Base-by-base conservation (phyloP, 1,140 invertebrate genomes). In the Protaetia brevitarsis region DNA sequence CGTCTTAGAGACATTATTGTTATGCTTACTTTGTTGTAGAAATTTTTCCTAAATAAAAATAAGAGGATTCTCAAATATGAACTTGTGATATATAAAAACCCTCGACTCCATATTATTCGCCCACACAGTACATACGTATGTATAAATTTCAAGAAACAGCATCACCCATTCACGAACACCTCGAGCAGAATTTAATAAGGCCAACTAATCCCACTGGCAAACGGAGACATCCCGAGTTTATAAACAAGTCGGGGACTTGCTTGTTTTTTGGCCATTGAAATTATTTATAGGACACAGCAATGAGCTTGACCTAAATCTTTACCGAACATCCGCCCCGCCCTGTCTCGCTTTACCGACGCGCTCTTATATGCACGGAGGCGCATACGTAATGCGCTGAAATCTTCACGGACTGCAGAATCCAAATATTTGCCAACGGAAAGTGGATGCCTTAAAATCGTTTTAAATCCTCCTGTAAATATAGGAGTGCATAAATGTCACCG, bases 261-360 rank as follows among this genome's bases (percentile, higher is more conserved):
- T 51, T 51, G 41, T 51, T 51, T 51, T n/a, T 51, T 51, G 41
- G 26, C 26, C 41, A 23, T 51, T 51, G 41, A 51, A 23, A 51
- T 51, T 51, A 51, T 51, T 51, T 51, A 51, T 51, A 51, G 41
- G 41, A 51, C n/a, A n/a, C 41, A 51, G 41, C 41, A 19, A 51
- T 51, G 41, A 51, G 16, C 41, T 51, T 51, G 41, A 51, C 41
- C 41, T 11, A 51, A 51, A 51, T 51, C 10, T 13, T 19, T 51
- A 16, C 34, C 34, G 10, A 11, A 21, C 19, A 19, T 51, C 21
- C 7, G 11, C 34, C 34, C 41, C 41, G 41, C 41, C 7, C 41
- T 23, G 41, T 51, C 41, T 51, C 6, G 7, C 10, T 51, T 19
- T 51, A 7, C 26, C 19, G 13, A 23, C 11, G 6, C 26, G 6